Conservation (phyloP, 2,113 vertebrate species). For the Fulmarus glacialis region DNA sequence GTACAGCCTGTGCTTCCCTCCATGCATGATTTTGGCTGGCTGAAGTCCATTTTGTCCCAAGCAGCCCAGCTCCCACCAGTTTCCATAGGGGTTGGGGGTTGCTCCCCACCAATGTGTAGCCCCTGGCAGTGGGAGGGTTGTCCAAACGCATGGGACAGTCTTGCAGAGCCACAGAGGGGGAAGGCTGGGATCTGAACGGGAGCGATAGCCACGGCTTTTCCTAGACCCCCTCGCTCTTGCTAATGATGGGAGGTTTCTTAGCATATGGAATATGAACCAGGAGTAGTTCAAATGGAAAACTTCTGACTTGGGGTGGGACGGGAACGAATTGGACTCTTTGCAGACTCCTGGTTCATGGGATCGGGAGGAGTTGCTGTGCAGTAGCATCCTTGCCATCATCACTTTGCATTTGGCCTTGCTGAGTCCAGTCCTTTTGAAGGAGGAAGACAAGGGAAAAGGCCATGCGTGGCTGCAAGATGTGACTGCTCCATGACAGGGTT, state of each 20-base stretch:
- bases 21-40: fast-evolving
- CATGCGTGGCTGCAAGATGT: fast-evolving
- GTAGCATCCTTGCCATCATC: fast-evolving
- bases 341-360: fast-evolving
- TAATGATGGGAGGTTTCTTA: background rate
- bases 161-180: background rate
- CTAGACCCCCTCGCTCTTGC: background rate
- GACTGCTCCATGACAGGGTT: fast-evolving
- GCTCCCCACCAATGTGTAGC: background rate
- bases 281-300: background rate
- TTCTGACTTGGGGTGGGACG: background rate
- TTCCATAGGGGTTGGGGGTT: background rate
- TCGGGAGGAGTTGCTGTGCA: fast-evolving
- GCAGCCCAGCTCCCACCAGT: background rate
- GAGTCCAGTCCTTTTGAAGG: background rate
- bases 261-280: background rate
- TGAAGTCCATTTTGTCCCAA: background rate
- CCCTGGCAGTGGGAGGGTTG: background rate
- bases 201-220: background rate
- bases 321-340: background rate
- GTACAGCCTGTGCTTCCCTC: background rate
- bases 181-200: background rate
- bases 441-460: background rate
- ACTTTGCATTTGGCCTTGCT: background rate
- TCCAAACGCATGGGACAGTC: background rate